These are phyloP conservation scores for Glomeris maerens DNA, from an alignment of 1,140 invertebrate genomes.

Conservation along the genomic window DNA sequence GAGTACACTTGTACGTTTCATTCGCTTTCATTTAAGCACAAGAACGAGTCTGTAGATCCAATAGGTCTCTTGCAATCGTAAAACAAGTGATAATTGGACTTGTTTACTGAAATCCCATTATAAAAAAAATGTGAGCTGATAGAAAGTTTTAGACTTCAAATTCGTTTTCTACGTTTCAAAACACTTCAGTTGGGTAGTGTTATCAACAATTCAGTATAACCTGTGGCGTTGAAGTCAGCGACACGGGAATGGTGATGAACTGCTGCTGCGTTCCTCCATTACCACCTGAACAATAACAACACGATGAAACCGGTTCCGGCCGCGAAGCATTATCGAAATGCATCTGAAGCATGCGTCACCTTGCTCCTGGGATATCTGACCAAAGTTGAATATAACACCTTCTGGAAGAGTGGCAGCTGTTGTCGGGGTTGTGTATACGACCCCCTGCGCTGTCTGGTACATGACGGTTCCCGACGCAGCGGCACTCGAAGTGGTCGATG, in stretches of 20 bases:
- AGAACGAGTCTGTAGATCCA: no score
- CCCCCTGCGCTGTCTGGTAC: conserved; percentile 32
- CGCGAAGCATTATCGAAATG: not conserved
- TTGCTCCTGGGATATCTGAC: conserved; percentile 5
- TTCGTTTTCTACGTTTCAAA: no score
- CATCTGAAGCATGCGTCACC: not conserved
- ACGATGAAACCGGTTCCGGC: not conserved
- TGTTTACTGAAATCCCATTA: no score
- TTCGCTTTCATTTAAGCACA: no score
- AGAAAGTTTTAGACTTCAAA: no score
- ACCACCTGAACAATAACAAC: not conserved
- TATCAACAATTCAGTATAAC: no score
- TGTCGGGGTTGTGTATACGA: conserved; percentile 28
- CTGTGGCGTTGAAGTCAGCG: conserved; percentile 7
- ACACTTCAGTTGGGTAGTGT: no score
- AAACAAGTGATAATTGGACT: no score
- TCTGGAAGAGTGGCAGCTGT: conserved; percentile 14
- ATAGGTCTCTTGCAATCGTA: no score
- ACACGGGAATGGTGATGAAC: conserved; percentile 11
- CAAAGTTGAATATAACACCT: conserved; percentile 12
- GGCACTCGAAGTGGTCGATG: not conserved
- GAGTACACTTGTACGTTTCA: no score
- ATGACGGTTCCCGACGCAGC: conserved; percentile 24
- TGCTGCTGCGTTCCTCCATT: conserved; percentile 2
- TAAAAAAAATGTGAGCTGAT: no score